These are phyloP conservation scores for Epinephelus fuscoguttatus DNA, from an alignment of 2,113 vertebrate species.

Conservation along the genomic window DNA sequence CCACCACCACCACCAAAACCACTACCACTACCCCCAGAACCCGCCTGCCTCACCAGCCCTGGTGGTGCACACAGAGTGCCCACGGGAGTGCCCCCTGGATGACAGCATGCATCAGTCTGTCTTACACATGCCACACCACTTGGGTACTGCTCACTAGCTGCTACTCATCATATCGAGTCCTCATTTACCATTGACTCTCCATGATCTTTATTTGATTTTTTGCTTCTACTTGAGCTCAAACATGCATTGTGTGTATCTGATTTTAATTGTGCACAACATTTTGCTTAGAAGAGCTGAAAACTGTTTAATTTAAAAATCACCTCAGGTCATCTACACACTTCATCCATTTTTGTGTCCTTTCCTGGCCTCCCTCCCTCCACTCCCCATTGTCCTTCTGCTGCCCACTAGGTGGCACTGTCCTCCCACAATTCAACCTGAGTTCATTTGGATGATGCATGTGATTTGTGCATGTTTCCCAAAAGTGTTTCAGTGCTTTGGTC, in stretches of 20 bases:
- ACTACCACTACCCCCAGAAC: conserved; percentile 78
- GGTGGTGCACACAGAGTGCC: conserved; percentile 84
- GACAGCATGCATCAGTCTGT: conserved; percentile 86
- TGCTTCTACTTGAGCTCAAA: background rate
- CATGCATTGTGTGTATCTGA: background rate
- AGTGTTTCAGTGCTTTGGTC: conserved; percentile 32
- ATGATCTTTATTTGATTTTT: background rate
- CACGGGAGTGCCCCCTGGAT: conserved; percentile 84
- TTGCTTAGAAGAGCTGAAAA: background rate
- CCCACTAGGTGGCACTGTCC: conserved; percentile 68
- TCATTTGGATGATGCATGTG: conserved; percentile 61
- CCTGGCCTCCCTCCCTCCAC: conserved; percentile 1
- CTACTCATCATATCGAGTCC: conserved; percentile 52
- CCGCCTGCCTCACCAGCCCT: conserved; percentile 85
- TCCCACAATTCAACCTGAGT: conserved; percentile 29
- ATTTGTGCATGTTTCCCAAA: conserved; percentile 55
- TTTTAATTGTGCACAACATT: background rate
- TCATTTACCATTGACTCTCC: conserved; percentile 26
- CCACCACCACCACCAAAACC: conserved; percentile 69
- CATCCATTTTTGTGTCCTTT: background rate
- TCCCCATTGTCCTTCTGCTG: conserved; percentile 21
- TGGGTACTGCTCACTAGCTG: conserved; percentile 77
- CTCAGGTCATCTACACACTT: conserved; percentile 4
- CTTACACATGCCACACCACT: conserved; percentile 84
- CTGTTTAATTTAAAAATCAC: background rate